Base-by-base conservation (phyloP, 2,888 invertebrate genomes). In the Bruchidius siliquastri region DNA sequence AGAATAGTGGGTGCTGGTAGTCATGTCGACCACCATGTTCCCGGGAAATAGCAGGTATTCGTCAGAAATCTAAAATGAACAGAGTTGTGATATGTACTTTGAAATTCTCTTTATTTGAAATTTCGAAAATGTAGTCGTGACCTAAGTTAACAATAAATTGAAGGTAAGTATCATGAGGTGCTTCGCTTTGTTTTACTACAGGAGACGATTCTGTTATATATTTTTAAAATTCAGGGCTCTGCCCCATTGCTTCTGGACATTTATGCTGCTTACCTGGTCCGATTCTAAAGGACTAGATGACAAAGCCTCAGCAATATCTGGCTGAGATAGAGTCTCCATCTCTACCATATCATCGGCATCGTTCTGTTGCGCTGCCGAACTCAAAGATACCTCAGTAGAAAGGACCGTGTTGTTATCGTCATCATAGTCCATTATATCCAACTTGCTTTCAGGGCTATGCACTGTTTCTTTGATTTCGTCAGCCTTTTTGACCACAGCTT, bases 41-140 rank as follows among this genome's bases (percentile, higher is more conserved):
- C 90, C 88, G 0, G 91, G 89, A 80, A 91, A 92, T 0, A 92
- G 82, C 10, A 92, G 88, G 80, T 90, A 92, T 77, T 92, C 91
- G 76, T 91, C 90, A 4, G 89, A 87, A 77, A 89, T 89, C 79
- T 85, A 13, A 49, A 49, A 49, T 49, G 18, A 26, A n/a, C n/a
- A n/a, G n/a, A 26, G 26, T 26, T 8, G 26, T 8, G 26, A 8
- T 26, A 26, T 26, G 3, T 26, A 26, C 26, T 26, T 26, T 26
- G 3, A 4, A 4, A 26, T 26, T 26, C 8, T 26, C 26, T 26
- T 26, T 2, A 8, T 8, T 8, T 4, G 2, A 8, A 26, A 4
- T 2, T 8, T 26, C 3, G 3, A 4, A 8, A 26, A 26, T 26
- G 26, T 26, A 26, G 26, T 26, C 2, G 26, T n/a, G n/a, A n/a